Percentiles rank a stretch among this genome's conserved stretches.
phyloP scores from a whole-genome alignment of 2,888 invertebrate genomes.

The Leistus spinibarbis region DNA sequence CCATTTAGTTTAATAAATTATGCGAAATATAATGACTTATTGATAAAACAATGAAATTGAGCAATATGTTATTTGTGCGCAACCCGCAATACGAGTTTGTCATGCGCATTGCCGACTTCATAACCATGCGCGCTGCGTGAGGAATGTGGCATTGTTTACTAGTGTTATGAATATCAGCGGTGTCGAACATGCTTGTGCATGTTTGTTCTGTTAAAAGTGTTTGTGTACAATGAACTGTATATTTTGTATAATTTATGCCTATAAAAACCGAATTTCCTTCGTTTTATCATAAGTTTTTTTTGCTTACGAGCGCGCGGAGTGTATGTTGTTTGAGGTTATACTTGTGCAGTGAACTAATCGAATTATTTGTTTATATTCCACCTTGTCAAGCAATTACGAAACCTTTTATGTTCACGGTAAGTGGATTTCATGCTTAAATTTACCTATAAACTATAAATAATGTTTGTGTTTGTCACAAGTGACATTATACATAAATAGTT shows the following conservation, averaged over 20 bases:
- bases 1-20: no score
- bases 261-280: background rate
- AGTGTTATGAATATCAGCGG: background rate
- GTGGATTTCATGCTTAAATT: background rate
- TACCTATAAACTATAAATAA: background rate
- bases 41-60: no score
- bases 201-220: background rate
- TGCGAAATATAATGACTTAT: no score
- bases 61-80: no score
- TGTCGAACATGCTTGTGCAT: background rate
- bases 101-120: background rate
- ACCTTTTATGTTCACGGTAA: background rate
- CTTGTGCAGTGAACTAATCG: background rate
- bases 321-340: background rate
- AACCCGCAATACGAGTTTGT: background rate
- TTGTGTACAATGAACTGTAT: background rate
- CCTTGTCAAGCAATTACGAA: background rate
- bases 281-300: background rate
- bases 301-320: background rate
- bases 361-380: background rate
- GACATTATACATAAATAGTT: no score
- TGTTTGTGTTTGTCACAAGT: no score
- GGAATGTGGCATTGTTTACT: background rate
- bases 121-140: background rate
- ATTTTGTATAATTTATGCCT: background rate